Conservation (phyloP, 2,113 vertebrate genomes). For the Alouatta palliata region DNA sequence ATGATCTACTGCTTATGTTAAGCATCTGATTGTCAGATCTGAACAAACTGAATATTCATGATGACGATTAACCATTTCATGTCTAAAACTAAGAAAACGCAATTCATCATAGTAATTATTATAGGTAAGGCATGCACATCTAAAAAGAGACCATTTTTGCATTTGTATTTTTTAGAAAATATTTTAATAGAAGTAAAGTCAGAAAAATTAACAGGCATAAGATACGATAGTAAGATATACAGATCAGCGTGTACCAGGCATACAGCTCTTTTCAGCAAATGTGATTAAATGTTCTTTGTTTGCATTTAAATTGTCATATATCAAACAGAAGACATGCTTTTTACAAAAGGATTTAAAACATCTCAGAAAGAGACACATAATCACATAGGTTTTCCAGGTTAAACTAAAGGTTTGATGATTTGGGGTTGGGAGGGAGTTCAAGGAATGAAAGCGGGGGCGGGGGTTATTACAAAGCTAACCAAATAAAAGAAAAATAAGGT, state of each 20-base stretch:
- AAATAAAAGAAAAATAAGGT: constrained; percentile 70
- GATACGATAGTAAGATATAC: constrained; percentile 13
- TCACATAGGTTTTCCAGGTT: constrained; percentile 8
- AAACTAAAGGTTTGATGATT: constrained; percentile 57
- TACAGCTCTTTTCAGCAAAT: constrained; percentile 70
- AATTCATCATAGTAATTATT: constrained; percentile 37
- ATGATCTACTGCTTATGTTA: constrained; percentile 85
- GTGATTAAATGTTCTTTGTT: constrained; percentile 88
- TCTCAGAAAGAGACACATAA: not conserved
- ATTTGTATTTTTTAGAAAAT: constrained; percentile 27
- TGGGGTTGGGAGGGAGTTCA: constrained; percentile 55
- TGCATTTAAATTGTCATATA: constrained; percentile 79
- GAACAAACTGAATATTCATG: constrained; percentile 87
- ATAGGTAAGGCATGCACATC: constrained; percentile 45
- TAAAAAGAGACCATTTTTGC: constrained; percentile 42
- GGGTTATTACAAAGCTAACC: not conserved
- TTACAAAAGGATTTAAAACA: constrained; percentile 55
- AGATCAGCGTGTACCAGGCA: constrained; percentile 67
- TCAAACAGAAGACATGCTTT: constrained; percentile 62
- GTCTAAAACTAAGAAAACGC: constrained; percentile 67
- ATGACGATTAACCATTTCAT: constrained; percentile 85
- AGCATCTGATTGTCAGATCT: constrained; percentile 88
- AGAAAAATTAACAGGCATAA: constrained; percentile 60
- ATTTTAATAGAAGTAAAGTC: constrained; percentile 66
- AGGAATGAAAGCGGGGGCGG: not conserved